A percentile compares a stretch with the other conserved stretches of the same genome.
Conservation (phyloP, 2,888 invertebrate genomes). For the Drosophila lacicola region DNA sequence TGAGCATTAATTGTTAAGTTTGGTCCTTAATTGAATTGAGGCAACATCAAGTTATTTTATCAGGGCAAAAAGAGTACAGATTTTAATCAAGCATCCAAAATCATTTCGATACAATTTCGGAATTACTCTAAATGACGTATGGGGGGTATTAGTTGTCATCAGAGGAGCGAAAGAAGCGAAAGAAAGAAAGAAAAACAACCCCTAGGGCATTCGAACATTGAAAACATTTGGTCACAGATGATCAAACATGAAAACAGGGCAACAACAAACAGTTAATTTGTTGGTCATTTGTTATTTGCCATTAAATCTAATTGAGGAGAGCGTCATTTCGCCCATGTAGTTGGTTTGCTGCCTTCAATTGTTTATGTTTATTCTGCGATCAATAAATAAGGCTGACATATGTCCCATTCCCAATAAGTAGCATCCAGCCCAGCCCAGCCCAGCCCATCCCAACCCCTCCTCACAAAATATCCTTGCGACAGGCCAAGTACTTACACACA, state of each 20-base stretch:
- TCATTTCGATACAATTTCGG: neutral
- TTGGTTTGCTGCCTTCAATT: conserved; percentile 40
- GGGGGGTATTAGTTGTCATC: conserved; percentile 5
- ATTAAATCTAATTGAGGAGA: conserved; percentile 75
- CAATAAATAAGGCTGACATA: conserved; percentile 67
- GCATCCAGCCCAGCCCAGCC: conserved; percentile 17
- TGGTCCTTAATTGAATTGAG: no score
- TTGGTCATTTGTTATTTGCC: conserved; percentile 80
- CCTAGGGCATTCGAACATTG: conserved; percentile 24
- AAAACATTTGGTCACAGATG: conserved; percentile 75
- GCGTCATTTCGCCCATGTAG: conserved; percentile 39
- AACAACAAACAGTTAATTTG: conserved; percentile 80
- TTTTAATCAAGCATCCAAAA: neutral
- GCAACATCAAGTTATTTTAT: no score
- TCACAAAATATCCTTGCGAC: conserved; percentile 3
- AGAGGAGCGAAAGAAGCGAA: neutral
- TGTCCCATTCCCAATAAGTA: conserved; percentile 51
- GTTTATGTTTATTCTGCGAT: conserved; percentile 57
- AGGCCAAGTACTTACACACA: conserved; percentile 1
- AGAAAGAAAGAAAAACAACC: conserved; percentile 25
- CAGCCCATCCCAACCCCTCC: conserved; percentile 9
- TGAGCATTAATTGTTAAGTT: no score
- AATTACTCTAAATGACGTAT: conserved; percentile 10
- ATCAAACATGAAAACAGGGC: conserved; percentile 62
- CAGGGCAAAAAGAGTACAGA: no score